Conservation (phyloP, 2,888 invertebrate genomes). For the Callimorpha dominula region DNA sequence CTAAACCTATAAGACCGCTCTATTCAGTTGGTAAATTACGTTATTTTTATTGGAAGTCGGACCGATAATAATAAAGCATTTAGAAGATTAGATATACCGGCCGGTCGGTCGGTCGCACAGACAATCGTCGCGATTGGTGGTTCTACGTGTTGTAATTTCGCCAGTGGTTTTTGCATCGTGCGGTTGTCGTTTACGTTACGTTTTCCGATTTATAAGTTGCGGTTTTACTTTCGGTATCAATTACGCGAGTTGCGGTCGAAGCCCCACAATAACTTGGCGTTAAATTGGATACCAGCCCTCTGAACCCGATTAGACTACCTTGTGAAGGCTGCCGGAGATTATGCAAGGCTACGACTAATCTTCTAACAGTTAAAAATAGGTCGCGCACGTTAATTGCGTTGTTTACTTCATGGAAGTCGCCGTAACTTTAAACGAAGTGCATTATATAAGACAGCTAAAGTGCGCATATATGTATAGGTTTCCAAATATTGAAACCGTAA, state of each 20-base stretch:
- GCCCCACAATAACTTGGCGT: conserved; percentile 72
- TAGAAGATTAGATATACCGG: conserved; percentile 70
- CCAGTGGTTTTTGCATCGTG: conserved; percentile 66
- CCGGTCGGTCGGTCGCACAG: conserved; percentile 39
- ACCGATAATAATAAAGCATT: conserved; percentile 77
- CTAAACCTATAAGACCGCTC: conserved; percentile 80
- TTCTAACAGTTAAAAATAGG: conserved; percentile 66
- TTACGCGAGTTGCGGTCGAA: conserved; percentile 81
- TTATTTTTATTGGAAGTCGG: conserved; percentile 77
- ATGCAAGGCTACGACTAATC: conserved; percentile 67
- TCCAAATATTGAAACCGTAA: conserved; percentile 82
- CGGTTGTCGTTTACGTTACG: conserved; percentile 63
- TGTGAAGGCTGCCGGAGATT: conserved; percentile 73
- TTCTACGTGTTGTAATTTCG: conserved; percentile 68
- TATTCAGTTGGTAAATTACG: conserved; percentile 77
- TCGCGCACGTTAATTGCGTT: conserved; percentile 53
- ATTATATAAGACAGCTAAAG: conserved; percentile 58
- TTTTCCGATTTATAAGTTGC: conserved; percentile 74
- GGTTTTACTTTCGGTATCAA: conserved; percentile 80
- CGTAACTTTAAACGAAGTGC: conserved; percentile 55
- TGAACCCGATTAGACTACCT: conserved; percentile 78
- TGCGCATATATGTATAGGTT: conserved; percentile 60
- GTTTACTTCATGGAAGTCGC: conserved; percentile 49
- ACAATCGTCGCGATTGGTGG: conserved; percentile 52
- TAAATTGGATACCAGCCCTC: conserved; percentile 82